Evolutionary conservation across 2,888 invertebrate genomes (phyloP), one percentile per base, ranked within the genome.

Genomic region (Cacoxenus indagator): DNA sequence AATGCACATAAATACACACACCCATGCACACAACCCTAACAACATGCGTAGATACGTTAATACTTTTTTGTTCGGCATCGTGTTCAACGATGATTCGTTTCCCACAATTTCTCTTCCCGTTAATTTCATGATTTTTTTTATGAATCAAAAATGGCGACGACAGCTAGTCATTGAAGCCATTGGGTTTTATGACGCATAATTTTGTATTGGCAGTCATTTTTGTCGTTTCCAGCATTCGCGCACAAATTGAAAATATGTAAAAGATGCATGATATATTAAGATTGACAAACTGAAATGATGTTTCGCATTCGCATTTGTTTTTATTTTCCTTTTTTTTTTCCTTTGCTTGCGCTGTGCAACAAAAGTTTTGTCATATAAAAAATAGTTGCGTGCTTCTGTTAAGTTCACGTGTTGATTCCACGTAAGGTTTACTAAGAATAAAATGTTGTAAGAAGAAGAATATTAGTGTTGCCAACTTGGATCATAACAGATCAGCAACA

Each of bases 141-240:
- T 46, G 11, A 24, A 51, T 51, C 24, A 17, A 76, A 76, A 78
- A 77, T 77, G 78, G 79, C 77, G 81, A 77, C 79, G 81, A 79
- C 79, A 79, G 81, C 79, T 79, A 81, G 79, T 81, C 79, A 79
- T 81, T 81, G 81, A 81, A 81, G 79, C 79, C 79, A 79, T 81
- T 81, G 81, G 67, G 75, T 79, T 79, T 79, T 79, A 81, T 79
- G 81, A 81, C 81, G 79, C 79, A 81, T 81, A 81, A 79, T 81
- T 79, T 78, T 80, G 79, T 81, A 79, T 81, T 79, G 79, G 70
- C 80, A 79, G 79, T 79, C 79, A 81, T 79, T 29, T 59, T 59
- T 59, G 17, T 11, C 27, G 14, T 31, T 57, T 8, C 5, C 1
- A 17, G 14, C 29, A 29, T 19, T 57, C n/a, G n/a, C 73, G 76